Conservation (phyloP, 2,113 vertebrate genomes). For the Ondatra zibethicus region DNA sequence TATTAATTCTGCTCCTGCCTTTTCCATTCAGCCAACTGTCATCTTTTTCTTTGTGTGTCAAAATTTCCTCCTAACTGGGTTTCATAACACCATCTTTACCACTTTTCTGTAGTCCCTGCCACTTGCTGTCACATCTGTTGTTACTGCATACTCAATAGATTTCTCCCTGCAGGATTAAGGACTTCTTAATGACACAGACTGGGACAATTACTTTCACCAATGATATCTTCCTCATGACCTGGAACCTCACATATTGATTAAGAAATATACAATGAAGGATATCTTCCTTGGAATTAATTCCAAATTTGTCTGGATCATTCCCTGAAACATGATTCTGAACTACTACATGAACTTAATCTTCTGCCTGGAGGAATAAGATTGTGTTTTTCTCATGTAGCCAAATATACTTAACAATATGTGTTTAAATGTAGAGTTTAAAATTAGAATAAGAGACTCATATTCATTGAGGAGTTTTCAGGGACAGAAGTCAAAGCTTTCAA, state of each 20-base stretch:
- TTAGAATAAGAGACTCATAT: background rate
- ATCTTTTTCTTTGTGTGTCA: background rate
- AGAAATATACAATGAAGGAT: background rate
- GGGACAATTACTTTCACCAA: background rate
- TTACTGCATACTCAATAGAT: fast-evolving
- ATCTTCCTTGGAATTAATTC: background rate
- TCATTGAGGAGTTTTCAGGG: background rate
- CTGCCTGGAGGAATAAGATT: background rate
- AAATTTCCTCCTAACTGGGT: background rate
- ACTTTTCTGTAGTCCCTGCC: background rate
- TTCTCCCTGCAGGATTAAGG: fast-evolving
- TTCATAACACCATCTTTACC: background rate
- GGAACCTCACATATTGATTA: background rate
- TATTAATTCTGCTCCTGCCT: background rate
- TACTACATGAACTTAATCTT: background rate
- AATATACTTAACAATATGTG: background rate
- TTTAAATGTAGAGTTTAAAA: background rate
- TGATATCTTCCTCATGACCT: background rate
- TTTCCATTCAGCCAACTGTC: background rate
- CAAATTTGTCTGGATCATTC: background rate
- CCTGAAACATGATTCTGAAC: background rate
- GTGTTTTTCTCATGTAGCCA: background rate
- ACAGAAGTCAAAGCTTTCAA: conserved; percentile 32
- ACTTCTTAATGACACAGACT: background rate
- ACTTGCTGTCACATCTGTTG: fast-evolving